Evolutionary conservation across 1,140 invertebrate species (phyloP).

Genomic region (Drosophila kepulauana): DNA sequence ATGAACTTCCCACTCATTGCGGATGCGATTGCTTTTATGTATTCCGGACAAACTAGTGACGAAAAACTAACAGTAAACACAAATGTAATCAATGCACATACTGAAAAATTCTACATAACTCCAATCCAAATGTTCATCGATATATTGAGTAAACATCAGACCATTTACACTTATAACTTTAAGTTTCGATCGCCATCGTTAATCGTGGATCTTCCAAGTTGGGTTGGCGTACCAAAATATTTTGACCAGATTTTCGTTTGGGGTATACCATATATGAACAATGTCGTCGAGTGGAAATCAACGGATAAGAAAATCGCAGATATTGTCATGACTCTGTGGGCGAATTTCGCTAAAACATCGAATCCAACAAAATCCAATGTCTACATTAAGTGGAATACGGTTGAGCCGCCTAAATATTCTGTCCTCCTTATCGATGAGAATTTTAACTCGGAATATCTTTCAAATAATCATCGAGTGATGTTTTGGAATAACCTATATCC

Average conservation of each 20-base stretch:
- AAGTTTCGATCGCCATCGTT: constrained; percentile 90
- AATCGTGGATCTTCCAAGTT: constrained; percentile 88
- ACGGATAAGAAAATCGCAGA: constrained; percentile 91
- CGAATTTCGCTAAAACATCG: constrained; percentile 89
- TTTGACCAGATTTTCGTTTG: constrained; percentile 92
- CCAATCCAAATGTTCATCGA: constrained; percentile 89
- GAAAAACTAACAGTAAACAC: constrained; percentile 85
- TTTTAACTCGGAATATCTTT: constrained; percentile 89
- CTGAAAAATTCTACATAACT: constrained; percentile 90
- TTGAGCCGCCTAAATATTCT: constrained; percentile 87
- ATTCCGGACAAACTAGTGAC: constrained; percentile 87
- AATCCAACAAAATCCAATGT: constrained; percentile 89
- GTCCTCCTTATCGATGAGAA: constrained; percentile 90
- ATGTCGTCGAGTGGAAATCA: constrained; percentile 88
- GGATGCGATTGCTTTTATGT: constrained; percentile 91
- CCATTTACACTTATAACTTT: constrained; percentile 90
- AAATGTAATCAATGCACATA: constrained; percentile 88
- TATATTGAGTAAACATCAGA: constrained; percentile 87
- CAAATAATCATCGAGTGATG: constrained; percentile 91
- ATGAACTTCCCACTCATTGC: constrained; percentile 89
- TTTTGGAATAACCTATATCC: constrained; percentile 94
- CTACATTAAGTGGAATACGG: constrained; percentile 90
- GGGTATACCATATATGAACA: constrained; percentile 90
- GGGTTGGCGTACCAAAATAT: constrained; percentile 91
- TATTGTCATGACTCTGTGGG: constrained; percentile 91